Percentiles rank a stretch among this genome's conserved stretches.
These are phyloP conservation scores for Calephelis nemesis DNA, from an alignment of 1,140 invertebrate species.

Conservation along the genomic window DNA sequence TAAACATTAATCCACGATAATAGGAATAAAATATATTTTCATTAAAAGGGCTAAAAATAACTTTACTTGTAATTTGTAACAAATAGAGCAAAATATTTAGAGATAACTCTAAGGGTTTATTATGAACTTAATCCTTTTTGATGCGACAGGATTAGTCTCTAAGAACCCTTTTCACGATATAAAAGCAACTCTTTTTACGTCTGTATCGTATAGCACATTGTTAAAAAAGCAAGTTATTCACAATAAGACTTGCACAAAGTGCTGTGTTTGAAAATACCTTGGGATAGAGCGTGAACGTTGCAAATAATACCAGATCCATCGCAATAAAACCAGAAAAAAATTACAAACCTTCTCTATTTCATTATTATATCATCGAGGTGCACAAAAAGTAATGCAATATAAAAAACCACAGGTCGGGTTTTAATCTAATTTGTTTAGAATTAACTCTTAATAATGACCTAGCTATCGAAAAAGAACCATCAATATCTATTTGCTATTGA, in stretches of 20 bases:
- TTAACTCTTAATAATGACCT: too few species aligned
- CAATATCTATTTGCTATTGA: too few species aligned
- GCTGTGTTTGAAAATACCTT: not conserved
- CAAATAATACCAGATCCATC: not conserved
- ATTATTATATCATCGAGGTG: too few species aligned
- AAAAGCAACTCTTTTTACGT: slow-evolving; percentile 13
- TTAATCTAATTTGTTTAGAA: too few species aligned
- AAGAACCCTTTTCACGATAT: slow-evolving; percentile 10
- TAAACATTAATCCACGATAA: too few species aligned
- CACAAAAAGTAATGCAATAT: too few species aligned
- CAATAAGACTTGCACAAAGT: slow-evolving; percentile 2
- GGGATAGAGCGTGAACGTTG: not conserved
- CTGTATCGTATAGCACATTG: slow-evolving; percentile 1
- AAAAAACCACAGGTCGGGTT: too few species aligned
- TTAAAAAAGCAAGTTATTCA: slow-evolving; percentile 12
- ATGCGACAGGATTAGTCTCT: slow-evolving; percentile 6
- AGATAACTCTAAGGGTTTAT: slow-evolving; percentile 5
- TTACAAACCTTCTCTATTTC: too few species aligned
- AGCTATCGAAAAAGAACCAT: too few species aligned
- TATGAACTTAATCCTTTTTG: slow-evolving; percentile 17
- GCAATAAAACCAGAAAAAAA: not conserved
- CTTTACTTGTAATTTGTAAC: too few species aligned
- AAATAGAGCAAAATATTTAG: not conserved
- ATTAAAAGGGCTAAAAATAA: too few species aligned
- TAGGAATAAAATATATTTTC: too few species aligned